A percentile compares a stretch with the other conserved stretches of the same genome.
These are phyloP conservation scores for Ceryle rudis DNA, from an alignment of 2,797 vertebrate genomes.

Conservation along the genomic window DNA sequence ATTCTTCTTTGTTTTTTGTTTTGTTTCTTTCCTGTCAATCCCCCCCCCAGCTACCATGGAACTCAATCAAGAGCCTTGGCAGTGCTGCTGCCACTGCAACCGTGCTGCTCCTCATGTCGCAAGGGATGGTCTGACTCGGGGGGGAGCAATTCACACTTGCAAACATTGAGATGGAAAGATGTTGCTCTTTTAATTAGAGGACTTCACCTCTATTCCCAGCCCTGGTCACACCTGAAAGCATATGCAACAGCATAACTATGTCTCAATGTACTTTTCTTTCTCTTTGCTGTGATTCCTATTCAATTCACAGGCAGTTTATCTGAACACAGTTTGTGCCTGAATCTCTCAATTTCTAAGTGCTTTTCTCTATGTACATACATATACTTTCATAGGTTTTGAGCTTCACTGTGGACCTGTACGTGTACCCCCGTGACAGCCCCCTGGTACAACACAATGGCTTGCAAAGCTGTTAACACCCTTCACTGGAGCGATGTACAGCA, in stretches of 20 bases:
- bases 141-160: background rate
- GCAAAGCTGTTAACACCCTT: background rate
- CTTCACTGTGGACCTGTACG: background rate
- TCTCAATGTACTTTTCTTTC: background rate
- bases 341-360: background rate
- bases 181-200: constrained; percentile 35
- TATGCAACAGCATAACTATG: background rate
- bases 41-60: background rate
- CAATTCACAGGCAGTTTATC: background rate
- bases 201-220: constrained; percentile 18
- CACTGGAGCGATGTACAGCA: background rate
- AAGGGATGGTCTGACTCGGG: background rate
- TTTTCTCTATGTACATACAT: background rate
- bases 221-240: background rate
- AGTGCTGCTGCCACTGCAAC: background rate
- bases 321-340: background rate
- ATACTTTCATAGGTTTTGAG: background rate
- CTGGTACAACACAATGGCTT: background rate
- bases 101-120: background rate
- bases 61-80: background rate
- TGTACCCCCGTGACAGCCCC: accelerated
- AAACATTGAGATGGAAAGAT: constrained; percentile 2
- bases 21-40: background rate
- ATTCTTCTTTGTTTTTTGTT: background rate
- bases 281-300: background rate